Evolutionary conservation across 2,888 invertebrate genomes (phyloP).

Genomic region (Spilarctia lutea): DNA sequence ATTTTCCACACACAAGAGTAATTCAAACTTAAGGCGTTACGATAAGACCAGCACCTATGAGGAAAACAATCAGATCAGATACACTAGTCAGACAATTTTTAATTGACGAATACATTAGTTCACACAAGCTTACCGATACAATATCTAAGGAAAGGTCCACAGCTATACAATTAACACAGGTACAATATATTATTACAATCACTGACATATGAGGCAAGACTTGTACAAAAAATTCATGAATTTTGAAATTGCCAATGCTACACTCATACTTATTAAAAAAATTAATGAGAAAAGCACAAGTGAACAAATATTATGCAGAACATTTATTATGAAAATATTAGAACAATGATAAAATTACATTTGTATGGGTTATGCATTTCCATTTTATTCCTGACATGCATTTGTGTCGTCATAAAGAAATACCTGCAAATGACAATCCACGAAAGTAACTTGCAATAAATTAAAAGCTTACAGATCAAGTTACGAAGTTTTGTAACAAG

Average conservation of each 20-base stretch:
- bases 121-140: constrained; percentile 23
- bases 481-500: constrained; percentile 33
- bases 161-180: constrained; percentile 44
- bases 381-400: constrained; percentile 27
- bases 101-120: constrained; percentile 52
- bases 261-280: constrained; percentile 16
- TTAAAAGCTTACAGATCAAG: constrained; percentile 42
- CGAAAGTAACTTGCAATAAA: constrained; percentile 48
- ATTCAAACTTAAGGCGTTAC: constrained; percentile 43
- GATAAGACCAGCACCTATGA: constrained; percentile 59
- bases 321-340: constrained; percentile 53
- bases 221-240: constrained; percentile 35
- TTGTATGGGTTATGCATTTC: constrained; percentile 24
- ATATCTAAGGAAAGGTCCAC: constrained; percentile 22
- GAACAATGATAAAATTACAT: constrained; percentile 28
- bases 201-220: constrained; percentile 49
- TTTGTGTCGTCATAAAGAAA: constrained; percentile 26
- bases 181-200: constrained; percentile 44
- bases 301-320: constrained; percentile 56
- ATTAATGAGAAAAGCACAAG: constrained; percentile 32
- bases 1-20: constrained; percentile 41
- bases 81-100: constrained; percentile 38
- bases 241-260: constrained; percentile 22
- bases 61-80: constrained; percentile 61
- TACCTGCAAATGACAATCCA: constrained; percentile 34